Conservation (phyloP, 2,113 vertebrate species). For the Tichodroma muraria region DNA sequence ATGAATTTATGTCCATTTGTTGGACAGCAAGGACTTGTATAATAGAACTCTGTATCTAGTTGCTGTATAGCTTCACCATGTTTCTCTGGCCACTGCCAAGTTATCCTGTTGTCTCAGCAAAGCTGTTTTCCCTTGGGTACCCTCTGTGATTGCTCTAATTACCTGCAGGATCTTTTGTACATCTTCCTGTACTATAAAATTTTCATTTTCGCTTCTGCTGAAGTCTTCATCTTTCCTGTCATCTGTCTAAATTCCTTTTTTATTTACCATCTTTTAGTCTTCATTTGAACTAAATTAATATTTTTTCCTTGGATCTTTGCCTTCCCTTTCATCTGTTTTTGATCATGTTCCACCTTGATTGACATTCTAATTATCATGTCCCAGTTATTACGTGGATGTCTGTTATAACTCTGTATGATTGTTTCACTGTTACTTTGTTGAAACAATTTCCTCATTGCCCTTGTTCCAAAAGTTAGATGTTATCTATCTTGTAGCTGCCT, state of each 20-base stretch:
- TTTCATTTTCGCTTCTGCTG: neutral
- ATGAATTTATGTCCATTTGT: neutral
- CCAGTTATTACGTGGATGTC: neutral
- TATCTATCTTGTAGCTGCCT: neutral
- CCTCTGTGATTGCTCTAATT: neutral
- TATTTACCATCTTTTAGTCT: neutral
- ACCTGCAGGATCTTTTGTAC: neutral
- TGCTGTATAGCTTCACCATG: neutral
- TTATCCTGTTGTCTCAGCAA: neutral
- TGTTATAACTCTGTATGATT: neutral
- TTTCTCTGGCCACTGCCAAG: neutral
- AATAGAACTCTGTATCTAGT: neutral
- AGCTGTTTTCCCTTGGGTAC: neutral
- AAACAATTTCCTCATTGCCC: neutral
- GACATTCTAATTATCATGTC: constrained; percentile 5
- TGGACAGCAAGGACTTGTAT: neutral
- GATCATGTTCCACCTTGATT: neutral
- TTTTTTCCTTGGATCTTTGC: neutral
- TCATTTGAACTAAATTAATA: neutral
- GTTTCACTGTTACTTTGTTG: constrained; percentile 2
- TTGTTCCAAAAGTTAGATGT: constrained; percentile 4
- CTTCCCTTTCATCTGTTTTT: constrained; percentile 19
- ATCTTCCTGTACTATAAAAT: neutral
- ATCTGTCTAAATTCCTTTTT: neutral
- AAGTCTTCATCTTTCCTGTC: neutral